These are phyloP conservation scores for Merluccius polli DNA, from an alignment of 2,797 vertebrate genomes.

Conservation along the genomic window DNA sequence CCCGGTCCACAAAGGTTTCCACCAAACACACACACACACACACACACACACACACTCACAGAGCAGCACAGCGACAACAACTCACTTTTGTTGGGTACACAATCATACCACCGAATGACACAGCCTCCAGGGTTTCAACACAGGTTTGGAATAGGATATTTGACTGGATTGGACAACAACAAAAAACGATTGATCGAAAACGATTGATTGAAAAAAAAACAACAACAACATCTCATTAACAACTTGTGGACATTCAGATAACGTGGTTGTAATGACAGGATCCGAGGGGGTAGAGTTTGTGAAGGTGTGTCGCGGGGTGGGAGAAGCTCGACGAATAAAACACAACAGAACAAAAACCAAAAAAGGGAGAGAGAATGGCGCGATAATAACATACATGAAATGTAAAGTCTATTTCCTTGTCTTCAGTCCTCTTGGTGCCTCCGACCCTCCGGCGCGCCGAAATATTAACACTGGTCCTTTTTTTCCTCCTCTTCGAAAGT, in stretches of 20 bases:
- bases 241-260: conserved; percentile 67
- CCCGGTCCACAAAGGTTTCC: not conserved
- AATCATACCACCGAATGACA: conserved; percentile 44
- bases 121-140: conserved; percentile 16
- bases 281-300: conserved; percentile 45
- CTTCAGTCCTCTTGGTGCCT: conserved; percentile 64
- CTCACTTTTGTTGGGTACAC: conserved; percentile 42
- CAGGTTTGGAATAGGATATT: conserved; percentile 40
- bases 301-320: conserved; percentile 47
- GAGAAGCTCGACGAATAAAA: conserved; percentile 52
- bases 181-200: not conserved
- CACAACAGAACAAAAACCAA: conserved; percentile 41
- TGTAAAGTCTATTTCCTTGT: conserved; percentile 47
- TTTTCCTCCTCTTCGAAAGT: conserved; percentile 41
- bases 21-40: conserved; percentile 54
- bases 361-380: not conserved
- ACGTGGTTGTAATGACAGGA: conserved; percentile 43
- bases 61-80: conserved; percentile 53
- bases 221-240: not conserved
- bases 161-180: not conserved
- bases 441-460: conserved; percentile 32
- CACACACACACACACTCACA: conserved; percentile 40
- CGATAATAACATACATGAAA: conserved; percentile 60
- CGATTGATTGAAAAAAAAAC: not conserved
- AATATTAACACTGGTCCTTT: conserved; percentile 61